Conservation (phyloP, 2,797 vertebrate species). For the Gorsachius magnificus region DNA sequence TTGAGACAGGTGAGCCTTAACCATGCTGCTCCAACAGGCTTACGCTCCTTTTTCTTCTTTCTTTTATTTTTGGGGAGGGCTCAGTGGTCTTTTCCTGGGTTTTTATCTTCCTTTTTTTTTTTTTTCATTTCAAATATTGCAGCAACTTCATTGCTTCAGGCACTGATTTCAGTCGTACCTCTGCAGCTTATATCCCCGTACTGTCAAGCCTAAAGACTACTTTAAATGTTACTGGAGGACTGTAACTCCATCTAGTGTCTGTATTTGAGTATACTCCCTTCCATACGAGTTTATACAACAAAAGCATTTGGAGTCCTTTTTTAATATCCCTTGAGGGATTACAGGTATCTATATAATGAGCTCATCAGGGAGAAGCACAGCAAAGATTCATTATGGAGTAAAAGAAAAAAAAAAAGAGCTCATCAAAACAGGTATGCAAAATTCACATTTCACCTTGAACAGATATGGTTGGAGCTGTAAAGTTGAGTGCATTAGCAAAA, state of each 20-base stretch:
- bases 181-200: neutral
- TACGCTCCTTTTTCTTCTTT: accelerated
- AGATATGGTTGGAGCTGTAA: neutral
- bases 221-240: neutral
- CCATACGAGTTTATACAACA: neutral
- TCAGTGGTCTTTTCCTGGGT: neutral
- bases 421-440: neutral
- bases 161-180: neutral
- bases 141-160: neutral
- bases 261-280: neutral
- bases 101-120: too few species aligned
- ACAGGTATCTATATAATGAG: neutral
- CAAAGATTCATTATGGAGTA: neutral
- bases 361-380: neutral
- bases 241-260: slow-evolving; percentile 60
- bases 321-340: neutral
- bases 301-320: neutral
- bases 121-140: neutral
- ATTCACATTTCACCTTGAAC: neutral
- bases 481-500: neutral
- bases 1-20: neutral
- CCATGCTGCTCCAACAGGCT: neutral
- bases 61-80: neutral
- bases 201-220: neutral
- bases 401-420: neutral